These are phyloP conservation scores for Drosophila rubida DNA, from an alignment of 2,888 invertebrate species.

Conservation along the genomic window DNA sequence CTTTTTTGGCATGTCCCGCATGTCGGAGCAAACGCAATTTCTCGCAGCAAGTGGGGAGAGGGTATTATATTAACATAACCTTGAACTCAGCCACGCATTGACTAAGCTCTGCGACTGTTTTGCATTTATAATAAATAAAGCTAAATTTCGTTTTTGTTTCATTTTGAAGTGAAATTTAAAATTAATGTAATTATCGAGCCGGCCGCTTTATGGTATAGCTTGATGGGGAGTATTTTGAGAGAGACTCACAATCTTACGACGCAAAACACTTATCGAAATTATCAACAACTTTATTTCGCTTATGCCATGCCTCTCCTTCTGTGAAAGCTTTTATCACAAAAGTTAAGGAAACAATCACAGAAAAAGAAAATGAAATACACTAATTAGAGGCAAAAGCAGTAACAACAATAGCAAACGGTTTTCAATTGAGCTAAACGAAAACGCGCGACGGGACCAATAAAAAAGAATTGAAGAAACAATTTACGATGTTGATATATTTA, in stretches of 20 bases:
- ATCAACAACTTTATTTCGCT: constrained; percentile 6
- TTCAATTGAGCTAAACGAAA: constrained; percentile 7
- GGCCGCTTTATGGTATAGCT: neutral
- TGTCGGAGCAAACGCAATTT: neutral
- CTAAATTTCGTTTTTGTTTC: neutral
- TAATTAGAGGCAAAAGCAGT: constrained; percentile 8
- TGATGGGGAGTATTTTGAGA: neutral
- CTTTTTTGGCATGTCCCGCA: neutral
- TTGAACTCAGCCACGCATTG: neutral
- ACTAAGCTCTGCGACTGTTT: neutral
- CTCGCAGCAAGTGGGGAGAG: neutral
- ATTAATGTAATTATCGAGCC: neutral
- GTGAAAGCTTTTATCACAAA: constrained; percentile 4
- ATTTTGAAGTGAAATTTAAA: neutral
- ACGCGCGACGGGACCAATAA: neutral
- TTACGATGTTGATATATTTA: neutral
- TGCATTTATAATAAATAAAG: neutral
- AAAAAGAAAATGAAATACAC: neutral
- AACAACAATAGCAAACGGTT: neutral
- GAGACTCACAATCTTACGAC: constrained; percentile 13
- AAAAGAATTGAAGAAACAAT: neutral
- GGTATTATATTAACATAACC: constrained; percentile 8
- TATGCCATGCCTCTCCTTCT: neutral
- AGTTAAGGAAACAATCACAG: neutral
- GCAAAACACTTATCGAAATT: constrained; percentile 15